Base-by-base conservation (phyloP, 1,140 invertebrate genomes). In the Drosophila albomicans region DNA sequence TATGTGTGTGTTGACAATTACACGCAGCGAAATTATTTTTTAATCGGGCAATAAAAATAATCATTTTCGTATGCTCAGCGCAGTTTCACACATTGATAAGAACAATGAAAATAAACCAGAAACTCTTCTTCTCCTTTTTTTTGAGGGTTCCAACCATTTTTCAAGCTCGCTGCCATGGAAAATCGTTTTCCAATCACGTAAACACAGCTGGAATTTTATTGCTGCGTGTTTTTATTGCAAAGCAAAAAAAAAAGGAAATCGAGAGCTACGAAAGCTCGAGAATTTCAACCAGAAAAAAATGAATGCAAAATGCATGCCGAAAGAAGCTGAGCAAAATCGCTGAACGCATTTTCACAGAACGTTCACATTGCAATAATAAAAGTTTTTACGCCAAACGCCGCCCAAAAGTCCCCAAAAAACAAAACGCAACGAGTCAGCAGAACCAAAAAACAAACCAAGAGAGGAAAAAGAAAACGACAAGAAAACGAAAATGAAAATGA, bases 121-220 rank as follows among this genome's bases (percentile, higher is more conserved):
- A 51, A 66, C 32, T 54, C 10, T 35, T 51, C 56, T 52, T 32
- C 20, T 25, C 0, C 20, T 25, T 4, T 3, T 25, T 25, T 25
- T 25, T 25, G 20, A 25, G 46, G 30, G 20, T 63, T 20, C 30
- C 54, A 77, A 38, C 70, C 72, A 82, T 82, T 79, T 86, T 86
- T 85, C 82, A 85, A 79, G 79, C 72, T 73, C 65, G 71, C 75
- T 72, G 65, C 77, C 76, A 82, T 87, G 82, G 82, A 87, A 87
- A 87, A 87, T 87, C 84, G 79, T 88, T 87, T 87, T 87, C 82
- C 82, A 87, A 87, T 88, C 84, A 87, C 82, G 82, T 88, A 87
- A 87, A 87, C 82, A 87, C 82, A 87, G 82, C 82, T 87, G 82
- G 82, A 87, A 87, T 87, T 87, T 87, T 87, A 87, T 87, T 87